Conservation (phyloP, 2,888 invertebrate species). For the Mantis religiosa region DNA sequence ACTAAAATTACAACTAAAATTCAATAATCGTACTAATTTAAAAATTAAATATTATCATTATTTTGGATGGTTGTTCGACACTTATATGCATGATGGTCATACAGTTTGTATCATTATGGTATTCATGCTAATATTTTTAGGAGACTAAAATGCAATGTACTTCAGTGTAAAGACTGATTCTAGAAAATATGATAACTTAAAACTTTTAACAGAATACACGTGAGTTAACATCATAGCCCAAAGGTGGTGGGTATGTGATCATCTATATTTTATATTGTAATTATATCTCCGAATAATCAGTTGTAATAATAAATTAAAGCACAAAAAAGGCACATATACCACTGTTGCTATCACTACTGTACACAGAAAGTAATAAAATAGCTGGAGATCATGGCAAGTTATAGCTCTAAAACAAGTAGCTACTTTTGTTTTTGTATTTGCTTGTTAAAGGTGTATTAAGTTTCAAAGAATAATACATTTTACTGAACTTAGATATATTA, state of each 20-base stretch:
- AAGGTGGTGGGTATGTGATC: neutral
- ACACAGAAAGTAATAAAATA: neutral
- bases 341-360: neutral
- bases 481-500: neutral
- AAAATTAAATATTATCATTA: neutral
- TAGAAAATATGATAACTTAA: neutral
- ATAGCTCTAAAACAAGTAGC: neutral
- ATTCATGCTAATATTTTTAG: neutral
- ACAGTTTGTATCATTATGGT: neutral
- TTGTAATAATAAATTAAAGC: neutral
- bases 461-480: neutral
- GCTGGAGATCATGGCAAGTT: neutral
- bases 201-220: neutral
- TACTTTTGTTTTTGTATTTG: neutral
- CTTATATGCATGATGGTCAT: neutral
- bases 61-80: neutral
- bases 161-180: neutral
- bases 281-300: neutral
- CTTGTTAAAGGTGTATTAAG: neutral
- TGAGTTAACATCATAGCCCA: neutral
- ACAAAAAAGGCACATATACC: neutral
- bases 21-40: neutral
- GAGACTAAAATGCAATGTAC: neutral
- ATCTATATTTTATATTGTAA: neutral
- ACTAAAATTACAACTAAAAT: neutral